Evolutionary conservation across 2,888 invertebrate species (phyloP).

Genomic region (Melinopterus prodromus): DNA sequence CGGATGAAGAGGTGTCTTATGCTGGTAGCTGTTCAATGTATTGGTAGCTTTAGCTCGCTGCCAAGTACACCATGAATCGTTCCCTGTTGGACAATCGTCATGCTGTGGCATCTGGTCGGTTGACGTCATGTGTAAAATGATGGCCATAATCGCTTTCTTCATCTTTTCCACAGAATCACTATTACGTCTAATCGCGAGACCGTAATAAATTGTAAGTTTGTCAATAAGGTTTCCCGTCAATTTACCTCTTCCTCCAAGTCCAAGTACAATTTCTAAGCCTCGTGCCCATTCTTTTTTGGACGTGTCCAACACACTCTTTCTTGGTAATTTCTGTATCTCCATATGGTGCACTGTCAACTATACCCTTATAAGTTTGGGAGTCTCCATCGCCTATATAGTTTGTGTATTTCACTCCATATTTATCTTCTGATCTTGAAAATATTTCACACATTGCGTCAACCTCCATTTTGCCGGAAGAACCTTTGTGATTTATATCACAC

Average conservation of each 20-base stretch:
- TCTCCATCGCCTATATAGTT: conserved; percentile 43
- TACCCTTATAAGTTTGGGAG: conserved; percentile 39
- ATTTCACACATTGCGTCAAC: conserved; percentile 42
- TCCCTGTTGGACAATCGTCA: conserved; percentile 39
- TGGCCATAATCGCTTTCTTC: conserved; percentile 5
- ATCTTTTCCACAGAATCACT: conserved; percentile 11
- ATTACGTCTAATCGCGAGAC: neutral
- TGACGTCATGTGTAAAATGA: conserved; percentile 26
- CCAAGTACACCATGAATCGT: conserved; percentile 41
- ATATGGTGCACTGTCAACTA: conserved; percentile 40
- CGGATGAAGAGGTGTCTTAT: neutral
- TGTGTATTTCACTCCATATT: conserved; percentile 31
- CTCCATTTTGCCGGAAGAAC: conserved; percentile 46
- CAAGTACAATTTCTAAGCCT: conserved; percentile 37
- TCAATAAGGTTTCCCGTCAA: conserved; percentile 11
- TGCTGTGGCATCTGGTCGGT: conserved; percentile 38
- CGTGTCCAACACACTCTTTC: conserved; percentile 43
- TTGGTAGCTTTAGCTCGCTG: conserved; percentile 31
- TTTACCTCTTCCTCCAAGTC: conserved; percentile 25
- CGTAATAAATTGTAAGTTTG: neutral
- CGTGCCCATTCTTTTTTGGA: conserved; percentile 41
- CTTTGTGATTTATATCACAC: conserved; percentile 39
- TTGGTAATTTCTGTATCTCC: conserved; percentile 37
- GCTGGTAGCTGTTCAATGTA: neutral
- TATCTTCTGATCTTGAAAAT: conserved; percentile 31